These are phyloP conservation scores for Lissocephala sabroskyi DNA, from an alignment of 2,888 invertebrate species.

Conservation along the genomic window DNA sequence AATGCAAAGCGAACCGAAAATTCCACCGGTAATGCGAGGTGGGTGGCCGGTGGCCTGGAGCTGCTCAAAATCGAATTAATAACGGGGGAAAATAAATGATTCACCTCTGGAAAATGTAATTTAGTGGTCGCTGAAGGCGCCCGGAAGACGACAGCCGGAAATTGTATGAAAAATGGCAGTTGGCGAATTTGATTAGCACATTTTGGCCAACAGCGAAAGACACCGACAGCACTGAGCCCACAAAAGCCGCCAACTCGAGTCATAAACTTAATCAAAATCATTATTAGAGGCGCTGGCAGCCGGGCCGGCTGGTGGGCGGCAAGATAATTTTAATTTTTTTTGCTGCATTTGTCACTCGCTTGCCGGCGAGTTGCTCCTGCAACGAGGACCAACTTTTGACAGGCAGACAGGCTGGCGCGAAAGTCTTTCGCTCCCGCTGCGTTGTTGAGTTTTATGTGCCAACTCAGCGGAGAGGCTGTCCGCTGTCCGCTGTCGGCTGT, in stretches of 20 bases:
- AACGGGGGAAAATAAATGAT: neutral
- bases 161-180: slow-evolving; percentile 55
- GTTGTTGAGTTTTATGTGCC: no score
- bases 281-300: slow-evolving; percentile 23
- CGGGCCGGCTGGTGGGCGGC: neutral
- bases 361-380: no score
- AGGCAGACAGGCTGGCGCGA: no score
- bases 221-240: slow-evolving; percentile 2
- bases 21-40: no score
- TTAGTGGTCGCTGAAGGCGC: neutral
- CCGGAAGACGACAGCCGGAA: slow-evolving; percentile 33
- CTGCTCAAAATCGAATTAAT: neutral
- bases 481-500: no score
- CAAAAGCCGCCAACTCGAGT: slow-evolving; percentile 34
- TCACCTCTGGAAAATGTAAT: neutral
- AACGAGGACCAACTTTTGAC: slow-evolving; percentile 20
- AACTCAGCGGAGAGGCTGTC: no score
- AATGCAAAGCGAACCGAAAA: neutral
- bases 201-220: slow-evolving; percentile 19
- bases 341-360: slow-evolving; percentile 61
- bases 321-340: slow-evolving; percentile 54
- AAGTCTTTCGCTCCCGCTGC: no score
- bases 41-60: neutral
- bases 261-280: slow-evolving; percentile 48
- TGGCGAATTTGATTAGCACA: slow-evolving; percentile 52